These are phyloP conservation scores for Drosophila villosipedis DNA, from an alignment of 2,888 invertebrate genomes.

Conservation along the genomic window DNA sequence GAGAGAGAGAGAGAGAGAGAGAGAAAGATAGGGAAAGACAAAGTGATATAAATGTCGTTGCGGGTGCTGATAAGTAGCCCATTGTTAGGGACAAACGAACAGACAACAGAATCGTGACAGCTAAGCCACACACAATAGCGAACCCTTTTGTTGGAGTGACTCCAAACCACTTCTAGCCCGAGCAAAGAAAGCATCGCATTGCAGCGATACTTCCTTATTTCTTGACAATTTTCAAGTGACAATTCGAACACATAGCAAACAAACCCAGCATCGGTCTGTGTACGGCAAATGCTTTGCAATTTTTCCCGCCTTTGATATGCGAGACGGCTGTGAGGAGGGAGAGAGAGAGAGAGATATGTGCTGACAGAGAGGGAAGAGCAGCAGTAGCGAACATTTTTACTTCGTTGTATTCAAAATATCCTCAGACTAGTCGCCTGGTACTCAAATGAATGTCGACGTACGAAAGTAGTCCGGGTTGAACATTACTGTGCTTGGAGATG, in stretches of 20 bases:
- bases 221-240: conserved; percentile 74
- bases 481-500: conserved; percentile 27
- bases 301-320: conserved; percentile 56
- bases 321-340: conserved; percentile 5
- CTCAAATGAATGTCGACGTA: conserved; percentile 68
- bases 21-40: not conserved
- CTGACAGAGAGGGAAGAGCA: conserved; percentile 1
- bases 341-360: not conserved
- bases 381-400: conserved; percentile 49
- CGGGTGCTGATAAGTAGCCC: conserved; percentile 28
- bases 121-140: conserved; percentile 19
- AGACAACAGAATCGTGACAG: conserved; percentile 16
- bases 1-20: too few species aligned
- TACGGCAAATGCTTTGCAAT: conserved; percentile 53
- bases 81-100: conserved; percentile 28
- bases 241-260: conserved; percentile 66
- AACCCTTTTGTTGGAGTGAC: conserved; percentile 3
- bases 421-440: conserved; percentile 60
- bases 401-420: conserved; percentile 66
- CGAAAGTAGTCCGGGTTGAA: conserved; percentile 42
- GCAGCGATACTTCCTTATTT: conserved; percentile 49
- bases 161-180: not conserved
- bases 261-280: conserved; percentile 29
- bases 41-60: conserved; percentile 5
- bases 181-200: conserved; percentile 8